phyloP scores from a whole-genome alignment of 2,113 vertebrate species.

The Protomyctophum bolini region DNA sequence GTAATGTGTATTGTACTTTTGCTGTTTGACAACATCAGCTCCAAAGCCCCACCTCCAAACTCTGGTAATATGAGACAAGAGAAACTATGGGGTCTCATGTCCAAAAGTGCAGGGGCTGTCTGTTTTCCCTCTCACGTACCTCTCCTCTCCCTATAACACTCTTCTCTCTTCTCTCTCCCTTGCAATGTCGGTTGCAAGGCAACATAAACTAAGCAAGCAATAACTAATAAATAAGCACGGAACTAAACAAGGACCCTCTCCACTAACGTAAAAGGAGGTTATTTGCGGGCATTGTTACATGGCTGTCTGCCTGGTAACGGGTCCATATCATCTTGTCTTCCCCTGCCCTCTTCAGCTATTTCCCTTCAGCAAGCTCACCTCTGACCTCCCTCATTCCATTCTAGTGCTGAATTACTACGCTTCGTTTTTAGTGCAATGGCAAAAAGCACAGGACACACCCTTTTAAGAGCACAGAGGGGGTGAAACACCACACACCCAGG shows the following conservation, averaged over 20 bases:
- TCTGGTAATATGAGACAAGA: constrained; percentile 76
- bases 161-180: constrained; percentile 44
- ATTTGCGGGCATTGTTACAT: constrained; percentile 13
- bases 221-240: constrained; percentile 25
- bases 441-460: constrained; percentile 40
- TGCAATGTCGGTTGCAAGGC: constrained; percentile 37
- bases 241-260: constrained; percentile 11
- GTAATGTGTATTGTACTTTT: constrained; percentile 48
- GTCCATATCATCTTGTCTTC: constrained; percentile 25
- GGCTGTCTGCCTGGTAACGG: constrained; percentile 1
- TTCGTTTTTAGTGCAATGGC: constrained; percentile 43
- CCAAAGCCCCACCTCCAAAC: constrained; percentile 71
- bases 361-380: constrained; percentile 63
- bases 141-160: constrained; percentile 24
- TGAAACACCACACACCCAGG: not conserved
- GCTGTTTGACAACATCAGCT: constrained; percentile 58
- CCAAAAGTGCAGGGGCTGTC: constrained; percentile 77
- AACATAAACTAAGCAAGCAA: constrained; percentile 36
- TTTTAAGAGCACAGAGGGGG: constrained; percentile 26
- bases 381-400: constrained; percentile 70
- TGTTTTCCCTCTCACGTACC: constrained; percentile 74
- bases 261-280: not conserved
- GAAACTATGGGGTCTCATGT: constrained; percentile 78
- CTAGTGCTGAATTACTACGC: constrained; percentile 61
- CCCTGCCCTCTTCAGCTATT: constrained; percentile 51